Evolutionary conservation across 2,797 vertebrate genomes (phyloP), one percentile per base, ranked within the genome.

Genomic region (Argyrosomus regius): DNA sequence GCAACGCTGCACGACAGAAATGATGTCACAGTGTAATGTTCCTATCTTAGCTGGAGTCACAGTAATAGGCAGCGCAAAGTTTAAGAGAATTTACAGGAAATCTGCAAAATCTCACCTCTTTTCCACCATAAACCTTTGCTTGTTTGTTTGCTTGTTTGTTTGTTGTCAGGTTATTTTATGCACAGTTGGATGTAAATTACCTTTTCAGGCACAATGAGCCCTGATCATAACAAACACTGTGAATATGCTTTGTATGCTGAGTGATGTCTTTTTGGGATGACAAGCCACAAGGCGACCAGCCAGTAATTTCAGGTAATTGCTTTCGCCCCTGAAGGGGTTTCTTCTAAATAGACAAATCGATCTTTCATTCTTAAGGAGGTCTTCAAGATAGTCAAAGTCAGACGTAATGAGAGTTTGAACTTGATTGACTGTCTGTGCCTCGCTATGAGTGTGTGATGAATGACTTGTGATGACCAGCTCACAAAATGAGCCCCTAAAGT

Each of bases 391-490:
- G 26, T 48, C 0, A 65, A 79, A 77, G 39, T 76, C 62, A 67
- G 46, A 57, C 12, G 41, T 31, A 65, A 14, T 26, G 17, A 71
- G 22, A 75, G 43, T 54, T 67, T 81, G 74, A 75, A 43, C 58
- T 78, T 69, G 26, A 70, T 62, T 62, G 43, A 77, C 39, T 57
- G 49, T 22, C n/a, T 66, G 22, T 26, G 16, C 67, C 56, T 71
- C 39, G 35, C 35, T 18, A n/a, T 35, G 24, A 10, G 17, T 65
- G 63, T 71, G 39, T 65, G 56, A 81, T 75, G 14, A 48, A 59
- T 80, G 57, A 53, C 35, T 52, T 48, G 45, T 20, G 22, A 11
- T 58, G 24, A 69, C 54, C 28, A 68, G n/a, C 54, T 73, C 14
- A 56, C 20, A 52, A 53, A 75, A 65, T 16, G 13, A 80, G 53